These are phyloP conservation scores for Portevinia maculata DNA, from an alignment of 2,888 invertebrate species.

Conservation along the genomic window DNA sequence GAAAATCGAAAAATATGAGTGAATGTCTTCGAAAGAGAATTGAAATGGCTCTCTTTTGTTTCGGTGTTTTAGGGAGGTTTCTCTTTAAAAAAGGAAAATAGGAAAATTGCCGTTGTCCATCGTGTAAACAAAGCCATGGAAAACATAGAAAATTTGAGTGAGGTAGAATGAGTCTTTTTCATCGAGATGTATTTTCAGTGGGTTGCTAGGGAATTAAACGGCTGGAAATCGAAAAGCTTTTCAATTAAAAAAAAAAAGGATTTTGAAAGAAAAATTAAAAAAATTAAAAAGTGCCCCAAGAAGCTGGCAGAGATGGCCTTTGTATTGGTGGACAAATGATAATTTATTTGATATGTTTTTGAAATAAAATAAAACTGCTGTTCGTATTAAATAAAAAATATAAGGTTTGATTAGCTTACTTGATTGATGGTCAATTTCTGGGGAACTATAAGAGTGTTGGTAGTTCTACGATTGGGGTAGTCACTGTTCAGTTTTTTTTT, in stretches of 20 bases:
- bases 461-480: no score
- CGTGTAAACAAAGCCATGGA: conserved; percentile 7
- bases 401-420: no score
- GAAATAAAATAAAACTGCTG: no score
- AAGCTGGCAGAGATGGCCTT: no score
- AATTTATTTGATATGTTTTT: no score
- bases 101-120: not conserved
- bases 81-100: conserved; percentile 17
- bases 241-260: not conserved
- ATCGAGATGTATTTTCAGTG: not conserved
- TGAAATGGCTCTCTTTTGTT: conserved; percentile 16
- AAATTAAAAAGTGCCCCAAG: no score
- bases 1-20: conserved; percentile 63
- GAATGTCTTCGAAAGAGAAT: conserved; percentile 29
- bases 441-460: no score
- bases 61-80: not conserved
- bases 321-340: no score
- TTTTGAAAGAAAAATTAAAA: no score
- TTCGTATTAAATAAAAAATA: no score
- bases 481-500: no score
- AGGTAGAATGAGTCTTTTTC: no score
- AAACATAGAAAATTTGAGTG: conserved; percentile 29
- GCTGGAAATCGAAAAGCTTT: not conserved
- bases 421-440: not conserved
- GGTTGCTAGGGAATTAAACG: not conserved